Percentiles rank a stretch among this genome's conserved stretches.
Conservation (phyloP, 2,797 vertebrate species). For the Apogon talboti region DNA sequence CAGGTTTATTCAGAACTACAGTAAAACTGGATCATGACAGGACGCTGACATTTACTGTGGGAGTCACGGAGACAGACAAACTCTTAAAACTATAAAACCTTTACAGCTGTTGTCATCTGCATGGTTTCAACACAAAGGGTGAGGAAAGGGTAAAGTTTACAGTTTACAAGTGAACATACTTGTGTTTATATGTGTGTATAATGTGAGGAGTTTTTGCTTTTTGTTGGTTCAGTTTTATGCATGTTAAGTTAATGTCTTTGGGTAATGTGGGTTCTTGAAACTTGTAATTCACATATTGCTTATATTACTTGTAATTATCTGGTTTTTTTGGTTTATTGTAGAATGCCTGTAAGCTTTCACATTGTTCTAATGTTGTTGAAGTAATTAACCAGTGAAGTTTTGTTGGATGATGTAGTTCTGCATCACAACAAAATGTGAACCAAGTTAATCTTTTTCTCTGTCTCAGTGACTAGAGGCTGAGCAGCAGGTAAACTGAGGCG, state of each 20-base stretch:
- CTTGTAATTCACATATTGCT: too few relatives aligned
- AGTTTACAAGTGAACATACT: constrained; percentile 5
- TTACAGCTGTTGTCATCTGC: constrained; percentile 25
- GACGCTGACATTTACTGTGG: constrained; percentile 5
- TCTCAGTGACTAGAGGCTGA: neutral
- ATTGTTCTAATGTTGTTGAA: too few relatives aligned
- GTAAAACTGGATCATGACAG: neutral
- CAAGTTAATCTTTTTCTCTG: neutral
- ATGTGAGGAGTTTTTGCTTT: too few relatives aligned
- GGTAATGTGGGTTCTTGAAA: too few relatives aligned
- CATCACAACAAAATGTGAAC: neutral
- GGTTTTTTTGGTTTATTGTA: too few relatives aligned
- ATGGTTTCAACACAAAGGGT: neutral
- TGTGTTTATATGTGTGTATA: neutral
- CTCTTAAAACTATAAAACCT: constrained; percentile 41
- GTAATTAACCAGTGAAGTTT: too few relatives aligned
- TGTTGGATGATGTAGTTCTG: neutral
- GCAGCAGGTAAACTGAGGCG: constrained; percentile 9
- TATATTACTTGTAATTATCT: too few relatives aligned
- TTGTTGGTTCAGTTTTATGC: too few relatives aligned
- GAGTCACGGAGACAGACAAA: constrained; percentile 56
- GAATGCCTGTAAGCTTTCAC: too few relatives aligned
- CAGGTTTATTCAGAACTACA: neutral
- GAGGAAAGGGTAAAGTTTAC: neutral
- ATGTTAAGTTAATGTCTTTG: too few relatives aligned